Evolutionary conservation across 2,797 vertebrate genomes (phyloP).

Genomic region (Acropternis orthonyx): DNA sequence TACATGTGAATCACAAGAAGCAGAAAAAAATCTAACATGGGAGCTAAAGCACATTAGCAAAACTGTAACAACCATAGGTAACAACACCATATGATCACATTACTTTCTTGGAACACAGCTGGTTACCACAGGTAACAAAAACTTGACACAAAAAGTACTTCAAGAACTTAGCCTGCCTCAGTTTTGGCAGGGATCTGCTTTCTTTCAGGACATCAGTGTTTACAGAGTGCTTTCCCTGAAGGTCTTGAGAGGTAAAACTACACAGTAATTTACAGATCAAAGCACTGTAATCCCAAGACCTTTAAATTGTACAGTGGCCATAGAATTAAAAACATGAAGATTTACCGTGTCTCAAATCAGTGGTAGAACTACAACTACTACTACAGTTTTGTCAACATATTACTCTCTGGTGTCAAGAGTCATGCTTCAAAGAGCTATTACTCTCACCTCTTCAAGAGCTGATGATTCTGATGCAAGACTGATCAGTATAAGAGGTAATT

Average conservation of each 20-base stretch:
- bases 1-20: neutral
- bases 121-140: constrained; percentile 30
- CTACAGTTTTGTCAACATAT: neutral
- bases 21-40: neutral
- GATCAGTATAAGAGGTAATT: neutral
- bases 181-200: neutral
- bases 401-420: neutral
- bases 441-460: neutral
- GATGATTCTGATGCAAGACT: neutral
- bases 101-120: constrained; percentile 2
- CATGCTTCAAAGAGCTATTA: neutral
- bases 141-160: neutral
- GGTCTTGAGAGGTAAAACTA: neutral
- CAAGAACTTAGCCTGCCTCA: neutral
- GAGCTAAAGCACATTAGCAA: constrained; percentile 28
- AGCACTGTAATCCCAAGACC: neutral
- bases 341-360: neutral
- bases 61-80: constrained; percentile 13
- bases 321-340: neutral
- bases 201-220: neutral
- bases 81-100: constrained; percentile 1
- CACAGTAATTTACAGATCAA: neutral
- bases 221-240: neutral
- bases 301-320: neutral
- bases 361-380: neutral